Evolutionary conservation across 1,140 invertebrate genomes (phyloP).

Genomic region (Meteorus sp.): DNA sequence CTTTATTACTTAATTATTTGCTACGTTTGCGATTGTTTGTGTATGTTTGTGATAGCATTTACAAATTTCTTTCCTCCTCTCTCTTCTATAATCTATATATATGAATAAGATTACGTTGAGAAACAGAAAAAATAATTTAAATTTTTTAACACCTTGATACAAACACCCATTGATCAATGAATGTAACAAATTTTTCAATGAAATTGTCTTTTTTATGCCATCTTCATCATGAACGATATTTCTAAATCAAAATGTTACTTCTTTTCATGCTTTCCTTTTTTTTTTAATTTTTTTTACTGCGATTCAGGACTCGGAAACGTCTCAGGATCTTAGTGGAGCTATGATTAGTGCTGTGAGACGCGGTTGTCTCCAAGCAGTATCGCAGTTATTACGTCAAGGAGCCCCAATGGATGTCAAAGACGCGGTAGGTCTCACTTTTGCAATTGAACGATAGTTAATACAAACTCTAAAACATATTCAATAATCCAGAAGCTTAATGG

Average conservation of each 20-base stretch:
- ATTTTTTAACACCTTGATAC: constrained; percentile 2
- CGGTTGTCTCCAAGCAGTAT: constrained; percentile 54
- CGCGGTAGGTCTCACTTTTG: constrained; percentile 63
- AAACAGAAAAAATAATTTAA: neutral
- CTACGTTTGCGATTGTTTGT: constrained; percentile 26
- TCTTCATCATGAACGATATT: too few relatives aligned
- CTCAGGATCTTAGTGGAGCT: constrained; percentile 53
- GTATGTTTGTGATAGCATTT: constrained; percentile 39
- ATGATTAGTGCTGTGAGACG: constrained; percentile 56
- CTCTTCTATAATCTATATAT: constrained; percentile 37
- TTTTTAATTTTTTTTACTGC: constrained; percentile 30
- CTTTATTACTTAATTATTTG: constrained; percentile 18
- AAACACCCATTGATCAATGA: constrained; percentile 7
- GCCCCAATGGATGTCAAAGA: constrained; percentile 72
- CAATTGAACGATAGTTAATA: too few relatives aligned
- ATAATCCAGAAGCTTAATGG: constrained; percentile 18
- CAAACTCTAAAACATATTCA: too few relatives aligned
- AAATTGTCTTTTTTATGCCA: too few relatives aligned
- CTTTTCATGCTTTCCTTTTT: neutral
- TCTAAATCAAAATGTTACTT: too few relatives aligned
- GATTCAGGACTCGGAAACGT: constrained; percentile 54
- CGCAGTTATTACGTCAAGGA: constrained; percentile 66
- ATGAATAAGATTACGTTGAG: constrained; percentile 13
- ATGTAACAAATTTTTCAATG: too few relatives aligned
- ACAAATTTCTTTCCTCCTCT: constrained; percentile 34